phyloP scores from a whole-genome alignment of 2,797 vertebrate species.

The Champsocephalus gunnari region DNA sequence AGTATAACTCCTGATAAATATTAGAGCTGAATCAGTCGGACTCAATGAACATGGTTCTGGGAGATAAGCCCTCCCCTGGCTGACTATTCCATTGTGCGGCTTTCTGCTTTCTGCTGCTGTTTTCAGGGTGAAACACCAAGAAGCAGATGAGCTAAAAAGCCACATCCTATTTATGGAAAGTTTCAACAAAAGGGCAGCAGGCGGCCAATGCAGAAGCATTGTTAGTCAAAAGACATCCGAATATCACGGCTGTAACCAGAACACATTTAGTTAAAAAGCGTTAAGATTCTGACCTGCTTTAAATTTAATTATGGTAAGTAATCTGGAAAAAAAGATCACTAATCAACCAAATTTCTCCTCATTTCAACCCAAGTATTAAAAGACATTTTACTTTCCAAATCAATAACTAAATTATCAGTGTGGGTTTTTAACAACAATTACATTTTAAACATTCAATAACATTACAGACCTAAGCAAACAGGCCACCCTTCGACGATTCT shows the following conservation, averaged over 20 bases:
- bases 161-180: slow-evolving; percentile 23
- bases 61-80: slow-evolving; percentile 58
- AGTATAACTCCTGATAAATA: slow-evolving; percentile 54
- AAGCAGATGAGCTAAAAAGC: slow-evolving; percentile 17
- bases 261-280: background rate
- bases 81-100: slow-evolving; percentile 42
- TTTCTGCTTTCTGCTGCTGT: slow-evolving; percentile 34
- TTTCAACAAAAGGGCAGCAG: slow-evolving; percentile 16
- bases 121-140: slow-evolving; percentile 40
- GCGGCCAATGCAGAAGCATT: background rate
- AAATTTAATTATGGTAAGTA: background rate
- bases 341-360: background rate
- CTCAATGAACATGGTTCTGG: slow-evolving; percentile 38
- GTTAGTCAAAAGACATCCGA: background rate
- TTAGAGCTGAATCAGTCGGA: slow-evolving; percentile 60
- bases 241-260: background rate
- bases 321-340: background rate
- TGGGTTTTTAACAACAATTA: background rate
- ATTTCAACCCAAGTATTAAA: background rate
- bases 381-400: slow-evolving; percentile 6
- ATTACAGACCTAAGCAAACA: background rate
- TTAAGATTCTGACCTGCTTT: slow-evolving; percentile 2
- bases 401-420: slow-evolving; percentile 21
- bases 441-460: background rate
- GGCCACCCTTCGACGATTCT: background rate